Base-by-base conservation (phyloP, 2,888 invertebrate species). In the Argyra leucocephala region DNA sequence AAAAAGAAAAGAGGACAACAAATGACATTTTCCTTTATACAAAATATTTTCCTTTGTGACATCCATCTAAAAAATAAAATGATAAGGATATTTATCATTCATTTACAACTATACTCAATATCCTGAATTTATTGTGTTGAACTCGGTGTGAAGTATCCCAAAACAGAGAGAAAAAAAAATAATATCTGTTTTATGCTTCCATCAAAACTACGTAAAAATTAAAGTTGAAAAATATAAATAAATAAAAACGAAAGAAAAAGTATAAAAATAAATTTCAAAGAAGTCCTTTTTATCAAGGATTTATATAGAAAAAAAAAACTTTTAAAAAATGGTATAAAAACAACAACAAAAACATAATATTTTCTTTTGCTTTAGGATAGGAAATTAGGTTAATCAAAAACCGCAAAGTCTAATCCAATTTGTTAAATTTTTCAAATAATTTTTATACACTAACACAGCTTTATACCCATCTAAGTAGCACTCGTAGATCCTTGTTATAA, bases 371-470 rank as follows among this genome's bases (percentile, higher is more conserved):
- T 48, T 48, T 48, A 48, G 48, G 48, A 15, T n/a, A 48, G 48
- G 48, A 48, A 48, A 48, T 48, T 48, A 48, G 48, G 48, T 48
- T 48, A 48, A 48, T 48, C 48, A 48, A 48, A 48, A 18, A 48
- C 48, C 48, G n/a, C 48, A 48, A 48, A 48, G 48, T 48, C 48
- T 48, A 48, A 48, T 48, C 48, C 18, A 48, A 48, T 48, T 48
- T 48, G 48, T 48, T 18, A 48, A 48, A n/a, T 18, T 48, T n/a
- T n/a, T n/a, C n/a, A n/a, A n/a, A n/a, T n/a, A n/a, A n/a, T n/a
- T n/a, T n/a, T n/a, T n/a, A n/a, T n/a, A n/a, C n/a, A n/a, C n/a
- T n/a, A n/a, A n/a, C n/a, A n/a, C n/a, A n/a, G n/a, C n/a, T n/a
- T n/a, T n/a, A n/a, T n/a, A n/a, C n/a, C n/a, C n/a, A n/a, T n/a